Base-by-base conservation (phyloP, 2,888 invertebrate genomes). In the Cephus spinipes region DNA sequence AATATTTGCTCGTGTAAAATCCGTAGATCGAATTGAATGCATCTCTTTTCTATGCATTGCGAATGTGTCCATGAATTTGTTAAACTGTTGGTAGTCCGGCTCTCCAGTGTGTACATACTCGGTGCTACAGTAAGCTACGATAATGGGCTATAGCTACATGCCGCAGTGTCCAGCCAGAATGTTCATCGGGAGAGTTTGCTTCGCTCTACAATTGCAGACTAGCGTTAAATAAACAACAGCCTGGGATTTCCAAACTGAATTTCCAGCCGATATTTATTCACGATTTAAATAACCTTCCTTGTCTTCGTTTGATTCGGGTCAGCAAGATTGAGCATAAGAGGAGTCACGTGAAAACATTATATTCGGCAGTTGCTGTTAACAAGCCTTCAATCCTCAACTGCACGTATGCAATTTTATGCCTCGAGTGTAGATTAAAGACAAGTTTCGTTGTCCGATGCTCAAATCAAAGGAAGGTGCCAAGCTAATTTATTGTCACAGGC, bases 31-130 rank as follows among this genome's bases (percentile, higher is more conserved):
- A 81, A 82, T 84, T 79, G 81, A 82, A 81, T 77, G 81, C 79
- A 81, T 82, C 82, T 83, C 85, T 84, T 85, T 86, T 85, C 83
- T 81, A 84, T 84, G 84, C 84, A 84, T 83, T 83, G 82, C 81
- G 83, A 86, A 85, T 85, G 83, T 74, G 77, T 73, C 81, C 83
- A 84, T 85, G 85, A 84, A 85, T 86, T 83, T 81, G 81, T 84
- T 85, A 80, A 83, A 82, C 79, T 77, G 74, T 75, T 55, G 77
- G 73, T 68, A 68, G 69, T 23, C 68, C 36, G 69, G 74, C 23
- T 55, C 55, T 55, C 55, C 6, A 23, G 23, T 55, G 55, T 55
- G 23, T 55, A 55, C 75, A 30, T 68, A 15, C 68, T 75, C 23
- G 30, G 11, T 76, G 79, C 76, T 71, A 69, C 68, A 68, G 55